Evolutionary conservation across 2,888 invertebrate species (phyloP).

Genomic region (Dascillus cervinus): DNA sequence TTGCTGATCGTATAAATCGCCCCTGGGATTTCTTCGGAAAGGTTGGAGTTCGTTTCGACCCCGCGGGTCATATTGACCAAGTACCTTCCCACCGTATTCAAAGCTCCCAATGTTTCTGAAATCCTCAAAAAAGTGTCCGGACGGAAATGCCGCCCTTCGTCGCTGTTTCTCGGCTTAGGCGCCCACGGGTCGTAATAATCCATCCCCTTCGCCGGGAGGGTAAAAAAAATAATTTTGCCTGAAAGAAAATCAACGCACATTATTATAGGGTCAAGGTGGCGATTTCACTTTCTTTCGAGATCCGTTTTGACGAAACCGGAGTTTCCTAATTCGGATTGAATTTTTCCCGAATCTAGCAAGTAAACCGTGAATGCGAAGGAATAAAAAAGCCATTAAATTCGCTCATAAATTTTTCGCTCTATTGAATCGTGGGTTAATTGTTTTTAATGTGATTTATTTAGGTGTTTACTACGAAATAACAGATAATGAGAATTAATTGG

Average conservation of each 20-base stretch:
- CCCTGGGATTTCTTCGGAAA: slow-evolving; percentile 55
- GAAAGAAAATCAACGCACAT: slow-evolving; percentile 1
- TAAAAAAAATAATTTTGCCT: too few species aligned
- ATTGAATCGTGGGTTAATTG: too few species aligned
- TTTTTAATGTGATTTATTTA: too few species aligned
- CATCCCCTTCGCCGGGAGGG: too few species aligned
- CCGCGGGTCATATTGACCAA: slow-evolving; percentile 71
- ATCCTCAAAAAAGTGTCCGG: slow-evolving; percentile 45
- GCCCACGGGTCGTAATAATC: slow-evolving; percentile 6
- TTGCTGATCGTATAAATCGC: slow-evolving; percentile 75
- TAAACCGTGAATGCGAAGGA: too few species aligned
- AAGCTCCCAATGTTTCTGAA: slow-evolving; percentile 63
- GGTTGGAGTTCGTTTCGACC: slow-evolving; percentile 36
- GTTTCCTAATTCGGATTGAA: too few species aligned
- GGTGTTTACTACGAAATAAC: too few species aligned
- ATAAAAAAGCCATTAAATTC: too few species aligned
- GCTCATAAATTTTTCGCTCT: too few species aligned
- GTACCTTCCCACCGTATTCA: slow-evolving; percentile 79
- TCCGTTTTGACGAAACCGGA: slow-evolving; percentile 25
- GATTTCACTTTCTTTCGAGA: slow-evolving; percentile 22
- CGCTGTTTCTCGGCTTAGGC: slow-evolving; percentile 9
- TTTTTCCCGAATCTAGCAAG: too few species aligned
- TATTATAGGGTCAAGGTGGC: slow-evolving; percentile 19
- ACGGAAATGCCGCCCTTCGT: slow-evolving; percentile 35
- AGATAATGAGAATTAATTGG: too few species aligned